A percentile compares a stretch with the other conserved stretches of the same genome.
These are phyloP conservation scores for Lingula anatina DNA, from an alignment of 2,888 invertebrate genomes.

Conservation along the genomic window DNA sequence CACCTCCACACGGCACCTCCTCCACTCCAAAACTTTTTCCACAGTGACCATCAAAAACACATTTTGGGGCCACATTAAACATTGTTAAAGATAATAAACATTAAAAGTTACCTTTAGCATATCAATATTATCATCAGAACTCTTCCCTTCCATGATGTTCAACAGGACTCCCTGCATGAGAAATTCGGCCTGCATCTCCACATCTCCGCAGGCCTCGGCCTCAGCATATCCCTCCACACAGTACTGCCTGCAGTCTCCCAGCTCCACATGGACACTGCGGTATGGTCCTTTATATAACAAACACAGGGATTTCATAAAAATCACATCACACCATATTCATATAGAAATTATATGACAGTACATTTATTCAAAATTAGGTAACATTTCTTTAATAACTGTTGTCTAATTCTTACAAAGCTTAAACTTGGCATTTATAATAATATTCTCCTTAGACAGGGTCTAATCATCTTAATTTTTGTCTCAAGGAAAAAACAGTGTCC, in stretches of 20 bases:
- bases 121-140: conserved; percentile 30
- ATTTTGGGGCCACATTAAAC: background rate
- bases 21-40: too few species aligned
- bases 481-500: too few species aligned
- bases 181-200: conserved; percentile 47
- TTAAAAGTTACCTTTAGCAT: conserved; percentile 29
- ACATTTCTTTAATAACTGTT: too few species aligned
- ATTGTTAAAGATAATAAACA: background rate
- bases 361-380: too few species aligned
- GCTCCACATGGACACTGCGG: conserved; percentile 39
- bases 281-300: conserved; percentile 22
- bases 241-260: conserved; percentile 45
- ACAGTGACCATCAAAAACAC: too few species aligned
- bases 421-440: too few species aligned
- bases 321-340: too few species aligned
- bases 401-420: too few species aligned
- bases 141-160: conserved; percentile 43
- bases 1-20: too few species aligned
- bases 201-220: conserved; percentile 43
- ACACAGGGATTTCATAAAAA: background rate
- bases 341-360: too few species aligned
- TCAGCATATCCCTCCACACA: conserved; percentile 46
- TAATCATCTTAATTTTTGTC: too few species aligned
- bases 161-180: conserved; percentile 34
- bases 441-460: too few species aligned